Evolutionary conservation across 2,797 vertebrate genomes (phyloP), one percentile per base, ranked within the genome.

Genomic region (Phaenicophaeus curvirostris): DNA sequence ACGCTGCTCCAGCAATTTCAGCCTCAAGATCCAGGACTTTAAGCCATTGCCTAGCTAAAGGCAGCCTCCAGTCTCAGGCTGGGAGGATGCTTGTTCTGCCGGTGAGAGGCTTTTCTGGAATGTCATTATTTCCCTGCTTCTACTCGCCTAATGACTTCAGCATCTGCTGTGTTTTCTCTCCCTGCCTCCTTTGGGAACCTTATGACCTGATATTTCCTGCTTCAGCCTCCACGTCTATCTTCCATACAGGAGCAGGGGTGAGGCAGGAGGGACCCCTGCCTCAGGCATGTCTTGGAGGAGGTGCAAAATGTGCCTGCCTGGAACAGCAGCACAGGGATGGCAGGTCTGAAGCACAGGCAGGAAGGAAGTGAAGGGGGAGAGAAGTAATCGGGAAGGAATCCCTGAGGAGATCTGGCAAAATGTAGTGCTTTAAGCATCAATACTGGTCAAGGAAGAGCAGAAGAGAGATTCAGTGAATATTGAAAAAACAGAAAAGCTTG

Each of bases 241-340:
- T 53, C 1, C 1, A 39, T 17, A 48, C 4, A 48, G 61, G 14
- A 30, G 31, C 50, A 41, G 24, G 33, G 39, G 14, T 39, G 72
- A 57, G 28, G 44, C 0, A 1, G 69, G 61, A 69, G 53, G 42
- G 33, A 35, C 6, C 27, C 53, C 15, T 48, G 62, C 15, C 11
- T 21, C 46, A 33, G 19, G 27, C 6, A 12, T 0, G 0, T 44
- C 59, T 68, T 23, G 16, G 24, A 62, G 6, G 3, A 6, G 39
- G 6, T 48, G 12, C 24, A 59, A 39, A 69, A 30, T 1, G 1
- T n/a, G n/a, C 20, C 72, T 65, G 28, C 35, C 72, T 27, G 73
- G 41, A 44, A 39, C 14, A 8, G n/a, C 5, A 2, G 33, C 50
- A 25, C 0, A 0, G 66, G 7, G 27, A 25, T 67, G 18, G 33